These are phyloP conservation scores for Penaeus monodon DNA, from an alignment of 2,888 invertebrate species.

Conservation along the genomic window DNA sequence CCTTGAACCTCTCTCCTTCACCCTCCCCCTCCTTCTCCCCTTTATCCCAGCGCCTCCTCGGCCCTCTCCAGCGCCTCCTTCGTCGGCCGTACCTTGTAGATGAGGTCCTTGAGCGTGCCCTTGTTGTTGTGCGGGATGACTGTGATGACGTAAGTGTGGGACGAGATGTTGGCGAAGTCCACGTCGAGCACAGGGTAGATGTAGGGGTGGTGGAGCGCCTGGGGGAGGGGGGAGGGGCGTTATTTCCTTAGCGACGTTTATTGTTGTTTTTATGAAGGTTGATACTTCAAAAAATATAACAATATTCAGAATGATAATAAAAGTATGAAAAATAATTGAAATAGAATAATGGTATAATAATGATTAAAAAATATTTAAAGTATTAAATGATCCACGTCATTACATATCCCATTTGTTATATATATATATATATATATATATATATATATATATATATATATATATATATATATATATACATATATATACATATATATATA, in stretches of 20 bases:
- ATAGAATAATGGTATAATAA: too few relatives aligned
- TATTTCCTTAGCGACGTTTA: too few relatives aligned
- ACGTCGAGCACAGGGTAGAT: slow-evolving; percentile 90
- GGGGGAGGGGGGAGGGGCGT: slow-evolving; percentile 66
- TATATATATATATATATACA: slow-evolving; percentile 15
- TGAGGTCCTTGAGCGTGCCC: slow-evolving; percentile 90
- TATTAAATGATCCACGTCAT: too few relatives aligned
- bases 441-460: slow-evolving; percentile 25
- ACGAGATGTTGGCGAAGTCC: slow-evolving; percentile 79
- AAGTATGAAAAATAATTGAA: too few relatives aligned
- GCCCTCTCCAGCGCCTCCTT: too few relatives aligned
- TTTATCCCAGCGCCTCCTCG: not conserved
- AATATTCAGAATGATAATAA: too few relatives aligned
- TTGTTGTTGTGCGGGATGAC: slow-evolving; percentile 86
- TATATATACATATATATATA: not conserved
- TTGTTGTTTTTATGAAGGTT: too few relatives aligned
- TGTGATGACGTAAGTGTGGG: slow-evolving; percentile 82
- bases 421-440: not conserved
- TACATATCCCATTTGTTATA: not conserved
- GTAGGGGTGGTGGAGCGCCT: slow-evolving; percentile 91
- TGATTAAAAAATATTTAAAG: too few relatives aligned
- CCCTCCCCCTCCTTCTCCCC: slow-evolving; percentile 2
- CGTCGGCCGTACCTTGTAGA: slow-evolving; percentile 79
- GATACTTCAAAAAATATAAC: too few relatives aligned
- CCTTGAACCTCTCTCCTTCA: not conserved